phyloP scores from a whole-genome alignment of 2,888 invertebrate species.

The Willowsia nigromaculata region DNA sequence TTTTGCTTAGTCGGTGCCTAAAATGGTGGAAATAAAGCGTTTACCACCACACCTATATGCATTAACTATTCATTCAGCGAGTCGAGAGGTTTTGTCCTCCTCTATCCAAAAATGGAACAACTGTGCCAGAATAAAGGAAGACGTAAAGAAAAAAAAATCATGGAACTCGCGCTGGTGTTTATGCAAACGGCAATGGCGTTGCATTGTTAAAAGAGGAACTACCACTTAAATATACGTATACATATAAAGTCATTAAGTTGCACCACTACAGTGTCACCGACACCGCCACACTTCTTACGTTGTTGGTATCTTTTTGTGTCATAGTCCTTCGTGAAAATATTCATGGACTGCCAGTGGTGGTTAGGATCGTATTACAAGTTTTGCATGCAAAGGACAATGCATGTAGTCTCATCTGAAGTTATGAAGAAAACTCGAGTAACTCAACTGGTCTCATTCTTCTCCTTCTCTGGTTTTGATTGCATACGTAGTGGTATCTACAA shows the following conservation, averaged over 20 bases:
- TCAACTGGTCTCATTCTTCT: neutral
- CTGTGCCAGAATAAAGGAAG: neutral
- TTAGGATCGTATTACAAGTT: slow-evolving; percentile 22
- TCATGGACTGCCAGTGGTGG: slow-evolving; percentile 9
- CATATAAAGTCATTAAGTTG: neutral
- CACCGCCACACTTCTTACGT: neutral
- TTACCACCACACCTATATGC: slow-evolving; percentile 46
- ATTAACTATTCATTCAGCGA: slow-evolving; percentile 51
- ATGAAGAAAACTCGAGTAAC: neutral
- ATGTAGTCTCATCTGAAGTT: neutral
- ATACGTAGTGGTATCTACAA: neutral
- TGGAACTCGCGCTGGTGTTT: neutral
- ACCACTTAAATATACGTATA: neutral
- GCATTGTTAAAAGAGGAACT: neutral
- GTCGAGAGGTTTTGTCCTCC: slow-evolving; percentile 3
- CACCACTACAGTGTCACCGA: neutral
- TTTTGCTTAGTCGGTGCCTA: slow-evolving; percentile 24
- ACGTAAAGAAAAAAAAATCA: neutral
- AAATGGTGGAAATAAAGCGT: slow-evolving; percentile 59
- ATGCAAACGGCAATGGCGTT: neutral
- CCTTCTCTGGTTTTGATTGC: slow-evolving; percentile 36
- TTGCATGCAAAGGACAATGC: neutral
- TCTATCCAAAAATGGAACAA: slow-evolving; percentile 14
- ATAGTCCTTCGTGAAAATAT: neutral
- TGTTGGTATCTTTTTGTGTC: neutral